A percentile compares a stretch with the other conserved stretches of the same genome.
These are phyloP conservation scores for Pitangus sulphuratus DNA, from an alignment of 2,797 vertebrate genomes.

Conservation along the genomic window DNA sequence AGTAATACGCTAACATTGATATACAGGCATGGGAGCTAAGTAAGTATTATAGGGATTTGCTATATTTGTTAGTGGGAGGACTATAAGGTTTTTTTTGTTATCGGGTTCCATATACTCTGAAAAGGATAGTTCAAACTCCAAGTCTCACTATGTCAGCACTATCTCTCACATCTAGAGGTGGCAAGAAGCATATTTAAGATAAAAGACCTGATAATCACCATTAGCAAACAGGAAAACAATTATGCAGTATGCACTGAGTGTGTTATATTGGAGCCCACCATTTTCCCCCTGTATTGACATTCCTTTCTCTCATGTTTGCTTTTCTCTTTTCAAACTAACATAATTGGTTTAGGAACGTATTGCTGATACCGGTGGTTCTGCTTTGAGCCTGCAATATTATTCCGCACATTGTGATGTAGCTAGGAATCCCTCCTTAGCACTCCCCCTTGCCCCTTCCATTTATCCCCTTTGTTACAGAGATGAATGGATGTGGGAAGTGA, in stretches of 20 bases:
- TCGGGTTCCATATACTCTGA: background rate
- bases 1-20: background rate
- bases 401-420: constrained; percentile 33
- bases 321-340: constrained; percentile 22
- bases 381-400: constrained; percentile 26
- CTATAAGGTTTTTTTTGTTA: background rate
- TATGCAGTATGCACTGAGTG: background rate
- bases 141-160: background rate
- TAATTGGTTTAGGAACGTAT: background rate
- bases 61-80: background rate
- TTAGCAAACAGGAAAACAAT: constrained; percentile 47
- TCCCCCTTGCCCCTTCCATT: background rate
- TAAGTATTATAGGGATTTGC: background rate
- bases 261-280: background rate
- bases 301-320: constrained; percentile 43
- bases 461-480: background rate
- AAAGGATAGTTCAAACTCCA: constrained; percentile 7
- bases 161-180: background rate
- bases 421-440: constrained; percentile 18
- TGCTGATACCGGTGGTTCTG: background rate
- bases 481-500: background rate
- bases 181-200: constrained; percentile 43
- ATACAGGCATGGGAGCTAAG: background rate
- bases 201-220: constrained; percentile 9
- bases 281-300: constrained; percentile 26